A percentile compares a stretch with the other conserved stretches of the same genome.
These are phyloP conservation scores for Terrapene triunguis DNA, from an alignment of 2,113 vertebrate species.

Conservation along the genomic window DNA sequence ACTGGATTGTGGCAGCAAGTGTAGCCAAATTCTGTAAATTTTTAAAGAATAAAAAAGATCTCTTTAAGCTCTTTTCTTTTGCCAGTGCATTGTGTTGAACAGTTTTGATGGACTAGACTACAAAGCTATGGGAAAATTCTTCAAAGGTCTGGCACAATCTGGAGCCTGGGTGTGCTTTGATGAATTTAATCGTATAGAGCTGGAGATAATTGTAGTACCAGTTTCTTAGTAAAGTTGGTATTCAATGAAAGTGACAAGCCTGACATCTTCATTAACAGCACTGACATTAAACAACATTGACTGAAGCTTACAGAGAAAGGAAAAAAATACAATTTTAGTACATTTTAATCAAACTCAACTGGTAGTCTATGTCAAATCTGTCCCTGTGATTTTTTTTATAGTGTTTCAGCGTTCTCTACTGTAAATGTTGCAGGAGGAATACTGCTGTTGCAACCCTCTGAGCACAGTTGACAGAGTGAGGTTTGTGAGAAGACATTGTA, in stretches of 20 bases:
- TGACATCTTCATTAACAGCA: conserved; percentile 82
- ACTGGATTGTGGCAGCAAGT: background rate
- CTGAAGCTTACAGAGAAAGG: conserved; percentile 71
- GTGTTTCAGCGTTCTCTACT: conserved; percentile 18
- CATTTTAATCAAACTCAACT: conserved; percentile 72
- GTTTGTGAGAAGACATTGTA: conserved; percentile 30
- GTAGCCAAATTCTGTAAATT: conserved; percentile 37
- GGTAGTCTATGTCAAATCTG: conserved; percentile 20
- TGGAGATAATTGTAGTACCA: conserved; percentile 80
- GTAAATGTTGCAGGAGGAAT: conserved; percentile 47
- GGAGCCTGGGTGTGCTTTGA: conserved; percentile 79
- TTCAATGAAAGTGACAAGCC: conserved; percentile 78
- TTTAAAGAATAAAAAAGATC: conserved; percentile 5
- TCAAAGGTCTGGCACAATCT: conserved; percentile 76
- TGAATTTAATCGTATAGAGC: conserved; percentile 80
- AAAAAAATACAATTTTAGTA: conserved; percentile 51
- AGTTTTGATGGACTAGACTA: conserved; percentile 68
- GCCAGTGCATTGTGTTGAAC: conserved; percentile 46
- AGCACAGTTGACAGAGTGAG: conserved; percentile 18
- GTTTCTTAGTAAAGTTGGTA: conserved; percentile 79
- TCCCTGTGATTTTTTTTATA: conserved; percentile 45
- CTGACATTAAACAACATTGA: conserved; percentile 79
- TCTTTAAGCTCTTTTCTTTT: conserved; percentile 60
- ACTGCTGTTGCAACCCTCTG: conserved; percentile 31
- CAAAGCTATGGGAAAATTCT: conserved; percentile 80